These are phyloP conservation scores for Ellobium chinense DNA, from an alignment of 2,888 invertebrate genomes.

Conservation along the genomic window DNA sequence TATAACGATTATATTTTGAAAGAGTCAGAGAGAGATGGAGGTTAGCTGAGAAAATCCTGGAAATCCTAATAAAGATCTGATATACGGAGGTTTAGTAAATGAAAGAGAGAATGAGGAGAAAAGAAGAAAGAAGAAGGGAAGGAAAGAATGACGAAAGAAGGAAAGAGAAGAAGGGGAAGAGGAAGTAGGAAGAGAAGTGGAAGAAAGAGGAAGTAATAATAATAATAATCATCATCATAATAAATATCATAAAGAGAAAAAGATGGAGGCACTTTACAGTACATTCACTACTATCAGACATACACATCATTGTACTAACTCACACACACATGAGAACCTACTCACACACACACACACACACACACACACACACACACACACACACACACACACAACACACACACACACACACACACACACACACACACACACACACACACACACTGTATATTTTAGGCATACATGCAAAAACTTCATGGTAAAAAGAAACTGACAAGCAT, in stretches of 20 bases:
- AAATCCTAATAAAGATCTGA: not conserved
- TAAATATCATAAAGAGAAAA: not conserved
- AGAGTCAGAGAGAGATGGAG: not conserved
- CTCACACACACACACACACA: not conserved
- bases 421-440: too few species aligned
- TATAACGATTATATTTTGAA: too few species aligned
- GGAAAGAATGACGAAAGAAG: too few species aligned
- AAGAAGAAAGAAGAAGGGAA: not conserved
- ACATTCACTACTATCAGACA: not conserved
- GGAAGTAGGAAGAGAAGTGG: not conserved
- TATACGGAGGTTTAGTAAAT: not conserved
- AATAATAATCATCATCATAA: not conserved
- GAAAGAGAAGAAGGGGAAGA: not conserved
- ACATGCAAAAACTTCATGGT: too few species aligned
- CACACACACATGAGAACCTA: not conserved
- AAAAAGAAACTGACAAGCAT: too few species aligned
- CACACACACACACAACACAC: not conserved
- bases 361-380: not conserved
- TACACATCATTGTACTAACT: not conserved
- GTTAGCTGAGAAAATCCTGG: not conserved
- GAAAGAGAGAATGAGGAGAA: not conserved
- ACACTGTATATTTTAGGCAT: too few species aligned
- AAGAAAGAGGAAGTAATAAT: not conserved
- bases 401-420: too few species aligned
- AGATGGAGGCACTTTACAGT: not conserved